A percentile compares a stretch with the other conserved stretches of the same genome.
Conservation (phyloP, 2,888 invertebrate genomes). For the Heteropelma amictum region DNA sequence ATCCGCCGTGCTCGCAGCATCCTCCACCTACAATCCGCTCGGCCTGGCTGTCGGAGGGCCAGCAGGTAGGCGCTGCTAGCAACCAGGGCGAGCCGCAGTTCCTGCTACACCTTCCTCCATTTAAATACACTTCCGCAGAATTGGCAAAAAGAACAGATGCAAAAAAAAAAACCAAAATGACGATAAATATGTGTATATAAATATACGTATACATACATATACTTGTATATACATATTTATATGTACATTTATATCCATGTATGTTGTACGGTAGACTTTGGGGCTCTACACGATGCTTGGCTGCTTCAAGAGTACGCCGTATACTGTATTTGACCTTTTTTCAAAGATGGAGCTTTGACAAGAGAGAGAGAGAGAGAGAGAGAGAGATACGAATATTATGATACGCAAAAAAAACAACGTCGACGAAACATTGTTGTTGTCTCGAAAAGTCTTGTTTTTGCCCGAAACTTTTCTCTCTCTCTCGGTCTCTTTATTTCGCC, state of each 20-base stretch:
- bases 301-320: conserved; percentile 15
- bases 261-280: conserved; percentile 44
- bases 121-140: conserved; percentile 52
- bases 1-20: conserved; percentile 75
- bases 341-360: too few relatives aligned
- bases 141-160: too few relatives aligned
- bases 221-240: conserved; percentile 1
- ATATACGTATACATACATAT: neutral
- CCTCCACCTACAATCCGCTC: conserved; percentile 90
- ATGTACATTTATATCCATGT: conserved; percentile 22
- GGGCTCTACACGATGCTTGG: conserved; percentile 7
- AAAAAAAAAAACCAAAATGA: conserved; percentile 12
- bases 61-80: conserved; percentile 84
- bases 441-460: conserved; percentile 36
- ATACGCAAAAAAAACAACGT: too few relatives aligned
- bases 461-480: conserved; percentile 45
- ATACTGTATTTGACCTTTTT: too few relatives aligned
- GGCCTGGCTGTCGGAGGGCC: conserved; percentile 89
- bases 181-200: conserved; percentile 8
- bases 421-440: conserved; percentile 16
- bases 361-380: conserved; percentile 23
- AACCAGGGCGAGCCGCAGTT: conserved; percentile 76
- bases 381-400: too few relatives aligned
- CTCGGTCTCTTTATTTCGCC: conserved; percentile 14
- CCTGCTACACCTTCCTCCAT: conserved; percentile 75